phyloP scores from a whole-genome alignment of 2,888 invertebrate genomes.

The Drosophila kuntzei region DNA sequence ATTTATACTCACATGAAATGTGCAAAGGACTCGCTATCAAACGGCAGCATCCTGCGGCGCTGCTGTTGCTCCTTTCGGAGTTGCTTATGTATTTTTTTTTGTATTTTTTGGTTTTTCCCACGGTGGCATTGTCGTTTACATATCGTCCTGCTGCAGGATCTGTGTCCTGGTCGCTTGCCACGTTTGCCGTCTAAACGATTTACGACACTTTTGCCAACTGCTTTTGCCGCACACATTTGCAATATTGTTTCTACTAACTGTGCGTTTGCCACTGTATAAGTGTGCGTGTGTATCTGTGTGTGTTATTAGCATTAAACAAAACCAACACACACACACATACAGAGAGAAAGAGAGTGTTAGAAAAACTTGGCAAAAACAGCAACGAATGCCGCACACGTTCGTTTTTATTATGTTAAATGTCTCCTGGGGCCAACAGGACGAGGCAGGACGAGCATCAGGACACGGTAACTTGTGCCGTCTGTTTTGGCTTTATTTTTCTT shows the following conservation, averaged over 20 bases:
- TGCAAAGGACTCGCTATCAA: slow-evolving; percentile 52
- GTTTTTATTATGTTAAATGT: slow-evolving; percentile 81
- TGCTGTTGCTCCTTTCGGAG: slow-evolving; percentile 37
- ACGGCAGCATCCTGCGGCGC: slow-evolving; percentile 50
- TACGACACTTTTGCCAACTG: slow-evolving; percentile 81
- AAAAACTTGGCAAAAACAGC: slow-evolving; percentile 61
- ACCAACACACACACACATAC: slow-evolving; percentile 41
- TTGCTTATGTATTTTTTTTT: slow-evolving; percentile 14
- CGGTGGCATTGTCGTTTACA: slow-evolving; percentile 73
- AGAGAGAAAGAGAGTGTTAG: slow-evolving; percentile 18
- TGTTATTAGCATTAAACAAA: slow-evolving; percentile 75
- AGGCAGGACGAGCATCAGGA: slow-evolving; percentile 18
- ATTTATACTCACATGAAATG: slow-evolving; percentile 57
- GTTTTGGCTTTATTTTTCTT: slow-evolving; percentile 34
- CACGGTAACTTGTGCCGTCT: slow-evolving; percentile 48
- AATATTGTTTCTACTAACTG: slow-evolving; percentile 68
- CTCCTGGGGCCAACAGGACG: slow-evolving; percentile 72
- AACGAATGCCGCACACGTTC: slow-evolving; percentile 77
- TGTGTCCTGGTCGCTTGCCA: slow-evolving; percentile 57
- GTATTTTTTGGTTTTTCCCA: slow-evolving; percentile 65
- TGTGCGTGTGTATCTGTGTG: slow-evolving; percentile 47
- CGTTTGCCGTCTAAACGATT: slow-evolving; percentile 81
- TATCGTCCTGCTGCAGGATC: slow-evolving; percentile 51
- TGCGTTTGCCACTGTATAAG: slow-evolving; percentile 32
- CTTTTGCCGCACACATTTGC: slow-evolving; percentile 74